phyloP scores from a whole-genome alignment of 2,888 invertebrate genomes.

The Polyommatus icarus region DNA sequence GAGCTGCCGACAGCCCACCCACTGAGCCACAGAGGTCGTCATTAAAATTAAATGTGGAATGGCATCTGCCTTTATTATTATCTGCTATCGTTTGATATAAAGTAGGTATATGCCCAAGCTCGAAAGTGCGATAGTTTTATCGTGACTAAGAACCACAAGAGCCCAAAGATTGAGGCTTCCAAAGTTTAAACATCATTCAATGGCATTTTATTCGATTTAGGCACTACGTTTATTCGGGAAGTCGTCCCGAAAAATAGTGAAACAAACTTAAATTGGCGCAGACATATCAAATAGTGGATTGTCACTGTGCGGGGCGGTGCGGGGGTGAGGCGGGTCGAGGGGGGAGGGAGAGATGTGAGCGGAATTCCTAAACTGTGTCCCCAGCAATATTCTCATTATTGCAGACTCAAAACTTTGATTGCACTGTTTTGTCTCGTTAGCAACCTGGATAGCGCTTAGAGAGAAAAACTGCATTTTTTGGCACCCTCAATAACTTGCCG shows the following conservation, averaged over 20 bases:
- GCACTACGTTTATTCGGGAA: background rate
- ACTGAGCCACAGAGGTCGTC: no score
- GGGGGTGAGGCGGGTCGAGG: background rate
- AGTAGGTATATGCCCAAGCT: background rate
- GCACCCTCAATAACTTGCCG: background rate
- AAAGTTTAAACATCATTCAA: background rate
- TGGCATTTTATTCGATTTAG: background rate
- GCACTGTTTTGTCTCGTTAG: conserved; percentile 12
- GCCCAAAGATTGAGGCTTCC: background rate
- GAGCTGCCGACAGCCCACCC: no score
- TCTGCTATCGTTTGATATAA: no score
- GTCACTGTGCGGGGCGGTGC: background rate
- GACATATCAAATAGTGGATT: conserved; percentile 21
- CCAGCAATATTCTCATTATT: conserved; percentile 23
- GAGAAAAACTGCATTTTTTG: background rate
- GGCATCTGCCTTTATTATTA: no score
- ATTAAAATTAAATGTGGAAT: no score
- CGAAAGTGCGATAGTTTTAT: background rate
- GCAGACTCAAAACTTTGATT: conserved; percentile 22
- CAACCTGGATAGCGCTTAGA: background rate
- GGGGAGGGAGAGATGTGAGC: background rate
- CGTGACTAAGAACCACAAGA: background rate
- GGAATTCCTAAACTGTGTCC: conserved; percentile 11
- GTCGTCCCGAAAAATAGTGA: background rate
- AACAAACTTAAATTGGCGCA: conserved; percentile 21